Evolutionary conservation across 2,888 invertebrate genomes (phyloP), one percentile per base, ranked within the genome.

Genomic region (Drosophila lutescens): DNA sequence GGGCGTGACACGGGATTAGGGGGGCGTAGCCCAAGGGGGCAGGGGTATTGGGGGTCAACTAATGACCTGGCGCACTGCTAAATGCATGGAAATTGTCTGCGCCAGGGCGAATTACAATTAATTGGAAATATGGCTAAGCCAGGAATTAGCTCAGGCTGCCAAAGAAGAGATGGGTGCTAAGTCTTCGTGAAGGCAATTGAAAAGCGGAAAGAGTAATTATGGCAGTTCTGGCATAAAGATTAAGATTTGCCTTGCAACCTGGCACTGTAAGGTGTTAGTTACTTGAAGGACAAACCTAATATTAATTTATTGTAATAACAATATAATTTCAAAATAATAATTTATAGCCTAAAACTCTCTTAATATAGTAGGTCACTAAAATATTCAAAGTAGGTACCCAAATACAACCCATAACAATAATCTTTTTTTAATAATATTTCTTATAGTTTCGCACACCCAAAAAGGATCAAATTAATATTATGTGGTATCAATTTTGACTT

Each of bases 61-160:
- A 79, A 81, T 76, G 77, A 81, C 70, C 57, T 77, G 61, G 67
- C 26, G 41, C 34, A 30, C 67, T 66, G 67, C 59, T 76, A 72
- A 71, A 68, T 83, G 80, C 71, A 80, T 78, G 80, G 74, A 83
- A 85, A 82, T 85, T 85, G 71, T 57, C 71, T 36, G 50, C 53
- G 55, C 23, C 62, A 62, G 40, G 26, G 53, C 20, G 49, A 61
- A 72, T 73, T 67, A 68, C 49, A 63, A 76, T 76, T 79, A 82
- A 82, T 85, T 82, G 74, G 40, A 74, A 78, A 76, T 62, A 62
- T 41, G 62, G 49, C 41, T 61, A 32, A 47, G 47, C 34, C 17
- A 10, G 17, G 41, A 43, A 62, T 60, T 60, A 62, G 47, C 61
- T 9, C 17, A 3, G 10, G 23, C 6, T 17, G 38, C 30, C 8